Percentiles rank a stretch among this genome's conserved stretches.
These are phyloP conservation scores for Zaprionus davidi DNA, from an alignment of 1,140 invertebrate genomes.

Conservation along the genomic window DNA sequence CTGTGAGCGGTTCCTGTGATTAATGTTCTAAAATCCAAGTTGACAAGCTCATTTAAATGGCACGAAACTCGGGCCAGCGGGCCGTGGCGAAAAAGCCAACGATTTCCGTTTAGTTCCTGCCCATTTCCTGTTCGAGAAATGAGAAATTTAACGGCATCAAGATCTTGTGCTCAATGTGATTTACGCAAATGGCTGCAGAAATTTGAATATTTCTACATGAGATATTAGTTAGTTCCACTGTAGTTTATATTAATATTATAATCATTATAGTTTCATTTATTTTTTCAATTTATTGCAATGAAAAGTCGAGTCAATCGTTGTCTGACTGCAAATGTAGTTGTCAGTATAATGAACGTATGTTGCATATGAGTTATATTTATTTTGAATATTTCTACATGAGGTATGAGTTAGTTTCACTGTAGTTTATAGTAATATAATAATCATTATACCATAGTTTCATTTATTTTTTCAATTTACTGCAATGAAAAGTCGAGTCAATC, in stretches of 20 bases:
- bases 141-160: constrained; percentile 49
- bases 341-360: neutral
- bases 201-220: neutral
- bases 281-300: neutral
- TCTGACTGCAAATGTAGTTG: neutral
- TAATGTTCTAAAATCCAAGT: constrained; percentile 78
- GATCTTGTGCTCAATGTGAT: constrained; percentile 15
- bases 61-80: constrained; percentile 56
- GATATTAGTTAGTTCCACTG: neutral
- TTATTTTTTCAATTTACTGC: no score
- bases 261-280: neutral
- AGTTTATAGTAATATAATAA: no score
- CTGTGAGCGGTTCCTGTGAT: constrained; percentile 46
- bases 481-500: no score
- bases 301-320: constrained; percentile 19
- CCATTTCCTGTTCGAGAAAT: constrained; percentile 25
- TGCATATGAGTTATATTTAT: neutral
- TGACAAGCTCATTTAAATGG: constrained; percentile 81
- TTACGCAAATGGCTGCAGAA: constrained; percentile 8
- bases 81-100: constrained; percentile 47
- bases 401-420: no score
- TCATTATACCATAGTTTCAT: no score
- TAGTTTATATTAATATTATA: neutral
- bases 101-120: constrained; percentile 57
- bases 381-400: neutral